These are phyloP conservation scores for Propithecus coquereli DNA, from an alignment of 2,113 vertebrate genomes.

Conservation along the genomic window DNA sequence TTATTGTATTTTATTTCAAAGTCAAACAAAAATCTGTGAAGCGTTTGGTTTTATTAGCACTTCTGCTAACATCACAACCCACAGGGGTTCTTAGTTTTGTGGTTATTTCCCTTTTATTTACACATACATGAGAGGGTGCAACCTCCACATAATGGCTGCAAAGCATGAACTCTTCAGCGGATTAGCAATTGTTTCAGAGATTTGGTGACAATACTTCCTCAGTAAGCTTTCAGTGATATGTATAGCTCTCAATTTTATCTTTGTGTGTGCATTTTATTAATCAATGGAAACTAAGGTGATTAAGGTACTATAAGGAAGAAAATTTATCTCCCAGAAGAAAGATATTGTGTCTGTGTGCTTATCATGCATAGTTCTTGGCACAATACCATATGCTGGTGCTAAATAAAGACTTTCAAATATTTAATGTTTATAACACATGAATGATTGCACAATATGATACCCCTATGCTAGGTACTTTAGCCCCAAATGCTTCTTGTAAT, in stretches of 20 bases:
- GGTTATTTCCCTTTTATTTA: conserved; percentile 37
- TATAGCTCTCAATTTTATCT: not conserved
- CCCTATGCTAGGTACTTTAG: not conserved
- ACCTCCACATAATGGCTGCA: not conserved
- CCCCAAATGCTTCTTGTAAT: not conserved
- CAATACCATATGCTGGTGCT: not conserved
- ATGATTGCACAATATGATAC: not conserved
- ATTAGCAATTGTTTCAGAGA: conserved; percentile 5
- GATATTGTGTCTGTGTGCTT: not conserved
- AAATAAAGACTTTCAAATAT: not conserved
- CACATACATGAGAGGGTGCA: not conserved
- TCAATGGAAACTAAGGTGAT: not conserved
- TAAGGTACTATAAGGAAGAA: not conserved
- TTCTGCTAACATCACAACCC: not conserved
- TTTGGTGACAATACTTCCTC: not conserved
- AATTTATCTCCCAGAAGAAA: not conserved
- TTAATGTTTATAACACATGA: not conserved
- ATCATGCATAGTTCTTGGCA: not conserved
- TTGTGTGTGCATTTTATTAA: not conserved
- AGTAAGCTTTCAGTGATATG: not conserved
- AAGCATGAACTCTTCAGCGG: not conserved
- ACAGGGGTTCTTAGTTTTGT: not conserved
- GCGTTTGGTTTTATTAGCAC: conserved; percentile 20
- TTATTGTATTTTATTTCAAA: conserved; percentile 38
- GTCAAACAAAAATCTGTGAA: conserved; percentile 16